Conservation (phyloP, 2,888 invertebrate genomes). For the Anodontia alba region DNA sequence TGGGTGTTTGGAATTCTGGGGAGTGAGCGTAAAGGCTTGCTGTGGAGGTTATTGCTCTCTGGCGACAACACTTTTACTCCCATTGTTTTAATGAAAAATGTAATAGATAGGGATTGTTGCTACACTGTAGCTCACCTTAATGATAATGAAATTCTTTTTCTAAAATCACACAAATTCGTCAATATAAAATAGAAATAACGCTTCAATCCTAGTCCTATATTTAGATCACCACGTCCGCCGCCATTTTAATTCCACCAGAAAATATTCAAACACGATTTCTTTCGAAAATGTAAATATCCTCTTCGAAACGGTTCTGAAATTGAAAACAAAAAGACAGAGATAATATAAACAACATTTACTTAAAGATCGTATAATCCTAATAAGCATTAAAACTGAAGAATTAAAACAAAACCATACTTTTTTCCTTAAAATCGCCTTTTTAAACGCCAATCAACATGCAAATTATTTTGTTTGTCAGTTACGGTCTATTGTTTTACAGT, state of each 20-base stretch:
- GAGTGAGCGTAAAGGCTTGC: slow-evolving; percentile 47
- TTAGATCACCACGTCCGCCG: slow-evolving; percentile 45
- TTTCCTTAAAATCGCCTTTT: not conserved
- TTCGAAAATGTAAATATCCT: not conserved
- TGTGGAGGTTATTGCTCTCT: slow-evolving; percentile 36
- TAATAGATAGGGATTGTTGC: not conserved
- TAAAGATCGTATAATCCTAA: no score
- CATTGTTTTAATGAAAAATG: slow-evolving; percentile 29
- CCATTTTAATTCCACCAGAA: slow-evolving; percentile 47
- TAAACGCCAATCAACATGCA: not conserved
- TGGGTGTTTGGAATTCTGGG: slow-evolving; percentile 52
- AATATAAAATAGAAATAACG: not conserved
- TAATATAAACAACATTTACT: no score
- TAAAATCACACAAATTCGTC: not conserved
- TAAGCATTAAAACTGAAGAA: no score
- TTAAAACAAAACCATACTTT: no score
- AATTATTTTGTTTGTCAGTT: slow-evolving; percentile 29
- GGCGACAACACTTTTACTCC: slow-evolving; percentile 55
- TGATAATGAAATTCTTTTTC: not conserved
- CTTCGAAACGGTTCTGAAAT: not conserved
- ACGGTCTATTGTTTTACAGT: slow-evolving; percentile 37
- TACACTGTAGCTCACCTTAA: not conserved
- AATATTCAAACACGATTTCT: not conserved
- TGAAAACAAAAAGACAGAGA: not conserved
- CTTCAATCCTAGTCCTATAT: not conserved